phyloP scores from a whole-genome alignment of 2,797 vertebrate genomes.

The Sebastolobus altivelis region DNA sequence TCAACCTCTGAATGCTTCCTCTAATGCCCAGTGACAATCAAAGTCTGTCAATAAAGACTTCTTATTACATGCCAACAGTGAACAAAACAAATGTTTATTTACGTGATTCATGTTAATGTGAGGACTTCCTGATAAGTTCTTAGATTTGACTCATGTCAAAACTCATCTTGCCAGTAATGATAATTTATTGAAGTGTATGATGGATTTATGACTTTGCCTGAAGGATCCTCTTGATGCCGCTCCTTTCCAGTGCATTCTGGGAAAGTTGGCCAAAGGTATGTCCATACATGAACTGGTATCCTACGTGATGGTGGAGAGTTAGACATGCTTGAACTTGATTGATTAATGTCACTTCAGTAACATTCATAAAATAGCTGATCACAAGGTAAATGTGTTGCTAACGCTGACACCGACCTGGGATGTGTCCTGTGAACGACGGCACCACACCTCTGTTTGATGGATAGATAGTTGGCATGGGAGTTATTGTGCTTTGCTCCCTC shows the following conservation, averaged over 20 bases:
- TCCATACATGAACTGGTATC: conserved; percentile 85
- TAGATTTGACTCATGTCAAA: background rate
- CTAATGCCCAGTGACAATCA: conserved; percentile 77
- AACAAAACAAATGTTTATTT: background rate
- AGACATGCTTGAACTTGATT: conserved; percentile 1
- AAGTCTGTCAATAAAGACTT: conserved; percentile 73
- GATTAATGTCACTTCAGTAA: background rate
- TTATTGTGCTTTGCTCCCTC: conserved; percentile 17
- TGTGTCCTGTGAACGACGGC: conserved; percentile 85
- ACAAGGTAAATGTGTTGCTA: background rate
- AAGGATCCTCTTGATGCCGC: conserved; percentile 56
- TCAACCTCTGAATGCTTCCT: conserved; percentile 53
- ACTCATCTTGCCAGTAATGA: background rate
- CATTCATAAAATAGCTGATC: background rate
- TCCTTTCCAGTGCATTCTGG: conserved; percentile 75
- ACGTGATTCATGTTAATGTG: background rate
- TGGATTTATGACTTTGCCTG: conserved; percentile 19
- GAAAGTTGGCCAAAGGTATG: conserved; percentile 83
- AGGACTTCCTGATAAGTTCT: background rate
- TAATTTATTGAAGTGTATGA: conserved; percentile 24
- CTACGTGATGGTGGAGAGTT: conserved; percentile 57
- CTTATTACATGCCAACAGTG: conserved; percentile 3
- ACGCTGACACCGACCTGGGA: conserved; percentile 82
- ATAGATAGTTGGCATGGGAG: conserved; percentile 62
- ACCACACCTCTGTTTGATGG: conserved; percentile 73